Evolutionary conservation across 2,113 vertebrate genomes (phyloP).

Genomic region (Ailuropoda melanoleuca): DNA sequence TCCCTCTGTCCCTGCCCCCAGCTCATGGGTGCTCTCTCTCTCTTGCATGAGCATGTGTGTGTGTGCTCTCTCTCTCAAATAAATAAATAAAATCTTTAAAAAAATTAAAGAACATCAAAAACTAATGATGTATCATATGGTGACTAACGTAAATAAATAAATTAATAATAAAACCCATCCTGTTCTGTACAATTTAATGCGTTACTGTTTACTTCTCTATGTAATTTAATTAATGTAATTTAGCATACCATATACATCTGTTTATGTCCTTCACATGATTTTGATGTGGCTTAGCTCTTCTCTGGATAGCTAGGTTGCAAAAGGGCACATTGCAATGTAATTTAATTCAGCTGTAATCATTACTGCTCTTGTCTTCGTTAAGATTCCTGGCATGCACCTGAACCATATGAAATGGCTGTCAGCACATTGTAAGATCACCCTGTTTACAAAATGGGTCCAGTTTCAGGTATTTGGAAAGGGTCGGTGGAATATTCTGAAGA

Average conservation of each 20-base stretch:
- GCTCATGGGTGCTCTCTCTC: too few species aligned
- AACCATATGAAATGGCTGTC: neutral
- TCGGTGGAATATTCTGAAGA: neutral
- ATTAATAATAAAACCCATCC: too few species aligned
- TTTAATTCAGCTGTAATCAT: neutral
- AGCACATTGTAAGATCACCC: too few species aligned
- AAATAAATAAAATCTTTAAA: too few species aligned
- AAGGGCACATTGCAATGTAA: neutral
- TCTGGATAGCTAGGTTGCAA: neutral
- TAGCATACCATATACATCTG: neutral
- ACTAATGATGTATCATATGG: too few species aligned
- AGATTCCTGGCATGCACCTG: rapidly evolving
- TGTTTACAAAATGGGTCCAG: neutral
- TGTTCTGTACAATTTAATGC: neutral
- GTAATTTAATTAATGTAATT: neutral
- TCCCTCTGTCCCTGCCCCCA: too few species aligned
- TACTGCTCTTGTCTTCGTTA: neutral
- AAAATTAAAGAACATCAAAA: too few species aligned
- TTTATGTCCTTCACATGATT: neutral
- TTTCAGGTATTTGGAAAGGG: neutral
- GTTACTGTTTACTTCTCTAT: neutral
- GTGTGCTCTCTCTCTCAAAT: too few species aligned
- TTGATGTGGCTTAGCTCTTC: neutral
- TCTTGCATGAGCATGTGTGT: rapidly evolving
- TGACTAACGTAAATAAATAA: too few species aligned